Base-by-base conservation (phyloP, 2,113 vertebrate species). In the Petroica traversi region DNA sequence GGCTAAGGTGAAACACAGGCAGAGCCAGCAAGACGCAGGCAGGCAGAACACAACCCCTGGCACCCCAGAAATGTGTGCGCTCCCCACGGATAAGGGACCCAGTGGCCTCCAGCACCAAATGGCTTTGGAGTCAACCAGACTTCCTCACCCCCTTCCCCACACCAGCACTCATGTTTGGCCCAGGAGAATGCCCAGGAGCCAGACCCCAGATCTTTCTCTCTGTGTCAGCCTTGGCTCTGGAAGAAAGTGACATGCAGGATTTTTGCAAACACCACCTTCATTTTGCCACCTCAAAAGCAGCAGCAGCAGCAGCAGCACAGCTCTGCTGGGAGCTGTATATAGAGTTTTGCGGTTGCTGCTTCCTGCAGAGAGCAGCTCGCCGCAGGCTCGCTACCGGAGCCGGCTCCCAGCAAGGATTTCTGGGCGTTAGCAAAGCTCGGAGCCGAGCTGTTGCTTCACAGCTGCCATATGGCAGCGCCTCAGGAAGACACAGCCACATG, bases 271-370 rank as follows among this genome's bases (percentile, higher is more conserved):
- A 73, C 49, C 46, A 46, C 59, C 63, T 85, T 85, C 19, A 41
- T 79, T 93, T 84, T 95, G 92, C 68, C 79, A 83, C 92, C 75
- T 88, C 91, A 90, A 67, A 88, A 87, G 71, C 85, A 81, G 77
- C 92, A 92, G 91, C 78, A 71, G 86, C 92, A 90, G 86, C 48
- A 51, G 52, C 49, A 43, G 51, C 92, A 92, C 92, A 92, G 79
- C 67, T 69, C 92, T 93, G 75, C 54, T 1, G 1, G 79, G 82
- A 95, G 88, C 94, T 91, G 63, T 90, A 92, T 86, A 88, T 74
- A 94, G 33, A 94, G 86, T 55, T 66, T 48, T 93, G 96, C 38
- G 95, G 95, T 96, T 93, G 78, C 59, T 36, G 85, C 63, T 97
- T 97, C 96, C 96, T 94, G 96, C 79, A 15, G 29, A 66, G 63